Conservation (phyloP, 1,140 invertebrate species). For the Brachionus paranguensis region DNA sequence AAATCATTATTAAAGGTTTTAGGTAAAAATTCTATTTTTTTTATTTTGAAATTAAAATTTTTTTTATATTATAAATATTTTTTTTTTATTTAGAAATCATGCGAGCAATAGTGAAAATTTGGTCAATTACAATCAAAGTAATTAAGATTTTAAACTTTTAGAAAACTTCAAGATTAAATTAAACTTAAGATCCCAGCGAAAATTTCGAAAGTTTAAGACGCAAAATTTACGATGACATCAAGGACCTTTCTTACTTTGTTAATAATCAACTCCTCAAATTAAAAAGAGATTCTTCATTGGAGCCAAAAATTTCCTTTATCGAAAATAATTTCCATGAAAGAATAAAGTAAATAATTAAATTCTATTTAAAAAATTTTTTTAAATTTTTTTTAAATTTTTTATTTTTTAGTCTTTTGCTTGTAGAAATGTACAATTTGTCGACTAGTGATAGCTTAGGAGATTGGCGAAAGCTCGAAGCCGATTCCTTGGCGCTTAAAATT, state of each 20-base stretch:
- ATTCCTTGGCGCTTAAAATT: conserved; percentile 71
- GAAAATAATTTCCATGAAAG: neutral
- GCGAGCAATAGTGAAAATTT: neutral
- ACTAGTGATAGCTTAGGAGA: conserved; percentile 70
- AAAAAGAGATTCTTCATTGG: neutral
- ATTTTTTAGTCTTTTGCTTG: conserved; percentile 48
- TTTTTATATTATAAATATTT: too few relatives aligned
- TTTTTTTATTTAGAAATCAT: neutral
- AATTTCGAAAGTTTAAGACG: neutral
- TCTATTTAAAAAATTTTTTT: neutral
- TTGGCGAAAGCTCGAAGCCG: conserved; percentile 73
- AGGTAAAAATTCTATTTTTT: neutral
- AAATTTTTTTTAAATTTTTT: neutral
- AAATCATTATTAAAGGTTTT: neutral
- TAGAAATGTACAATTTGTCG: conserved; percentile 59
- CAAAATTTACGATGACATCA: neutral
- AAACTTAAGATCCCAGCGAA: neutral
- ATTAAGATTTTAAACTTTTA: too few relatives aligned
- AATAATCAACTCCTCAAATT: neutral
- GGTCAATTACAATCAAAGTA: too few relatives aligned
- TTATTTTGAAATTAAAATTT: neutral
- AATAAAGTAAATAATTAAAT: neutral
- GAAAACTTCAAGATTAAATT: neutral
- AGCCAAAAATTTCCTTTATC: neutral
- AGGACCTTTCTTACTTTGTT: conserved; percentile 1